These are phyloP conservation scores for Drosophila recens DNA, from an alignment of 2,888 invertebrate genomes.

Conservation along the genomic window DNA sequence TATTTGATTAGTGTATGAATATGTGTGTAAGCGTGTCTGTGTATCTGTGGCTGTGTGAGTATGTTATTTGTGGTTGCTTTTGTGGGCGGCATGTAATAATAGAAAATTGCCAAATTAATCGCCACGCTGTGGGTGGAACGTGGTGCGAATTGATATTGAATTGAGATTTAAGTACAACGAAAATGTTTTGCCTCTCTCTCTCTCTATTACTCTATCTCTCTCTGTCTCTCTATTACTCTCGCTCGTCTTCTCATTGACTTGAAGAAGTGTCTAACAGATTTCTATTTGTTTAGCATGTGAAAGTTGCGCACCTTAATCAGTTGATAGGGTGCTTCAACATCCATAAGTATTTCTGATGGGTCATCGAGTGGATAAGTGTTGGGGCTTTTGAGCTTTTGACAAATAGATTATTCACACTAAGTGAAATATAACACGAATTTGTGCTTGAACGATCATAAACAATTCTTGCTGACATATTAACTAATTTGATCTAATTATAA, in stretches of 20 bases:
- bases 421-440: background rate
- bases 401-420: background rate
- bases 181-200: background rate
- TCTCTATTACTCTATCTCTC: background rate
- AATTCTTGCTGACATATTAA: background rate
- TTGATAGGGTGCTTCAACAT: slow-evolving; percentile 43
- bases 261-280: slow-evolving; percentile 39
- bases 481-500: background rate
- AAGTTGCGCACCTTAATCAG: slow-evolving; percentile 40
- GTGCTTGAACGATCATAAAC: background rate
- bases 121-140: slow-evolving; percentile 28
- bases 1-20: slow-evolving; percentile 32
- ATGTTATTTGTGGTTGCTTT: slow-evolving; percentile 28
- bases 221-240: background rate
- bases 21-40: slow-evolving; percentile 6
- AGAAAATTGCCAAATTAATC: slow-evolving; percentile 62
- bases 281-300: slow-evolving; percentile 55
- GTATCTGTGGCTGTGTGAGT: slow-evolving; percentile 4
- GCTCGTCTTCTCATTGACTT: background rate
- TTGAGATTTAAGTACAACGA: slow-evolving; percentile 30
- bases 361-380: slow-evolving; percentile 20
- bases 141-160: slow-evolving; percentile 47
- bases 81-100: slow-evolving; percentile 54
- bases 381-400: background rate
- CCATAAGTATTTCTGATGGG: slow-evolving; percentile 13